Evolutionary conservation across 2,888 invertebrate genomes (phyloP), one percentile per base, ranked within the genome.

Genomic region (Drosophila anomelani): DNA sequence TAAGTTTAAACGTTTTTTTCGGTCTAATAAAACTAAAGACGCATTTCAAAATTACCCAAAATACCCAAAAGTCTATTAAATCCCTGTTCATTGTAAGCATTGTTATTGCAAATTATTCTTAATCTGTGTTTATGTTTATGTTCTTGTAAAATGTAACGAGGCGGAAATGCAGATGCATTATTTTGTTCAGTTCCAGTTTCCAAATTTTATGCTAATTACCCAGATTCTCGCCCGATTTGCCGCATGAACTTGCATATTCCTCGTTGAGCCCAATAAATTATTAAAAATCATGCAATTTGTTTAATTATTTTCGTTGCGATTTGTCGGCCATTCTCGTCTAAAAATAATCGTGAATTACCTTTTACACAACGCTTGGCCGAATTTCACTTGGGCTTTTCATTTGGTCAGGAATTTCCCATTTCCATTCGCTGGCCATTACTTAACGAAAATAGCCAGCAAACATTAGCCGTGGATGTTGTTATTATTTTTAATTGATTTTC

Each of bases 401-500:
- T 78, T 74, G 64, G 38, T 23, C 46, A 20, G 34, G 29, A 17
- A 54, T 70, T 70, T 68, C 49, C 20, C 64, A 80, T 62, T 70
- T 59, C 44, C 53, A 69, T 74, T 69, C 54, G 46, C 46, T 23
- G 55, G 36, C 47, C 67, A 63, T 80, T 84, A 79, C 71, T 79
- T 72, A 64, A 67, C 62, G 60, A 39, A 59, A 69, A 58, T 53
- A n/a, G 38, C 36, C 46, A 26, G n/a, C n/a, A 49, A 34, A 41
- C 46, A 68, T 69, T 70, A 59, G 54, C 54, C 47, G 17, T 12
- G 34, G 54, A 55, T 68, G 61, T 51, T 81, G 76, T 81, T 82
- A 76, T 81, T 84, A 86, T 84, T 87, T 85, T 75, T 79, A 87
- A 81, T 85, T 85, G 85, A 60, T 75, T 76, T 75, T 73, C 23